Conservation (phyloP, 2,888 invertebrate species). For the Koerneria pararmatus region DNA sequence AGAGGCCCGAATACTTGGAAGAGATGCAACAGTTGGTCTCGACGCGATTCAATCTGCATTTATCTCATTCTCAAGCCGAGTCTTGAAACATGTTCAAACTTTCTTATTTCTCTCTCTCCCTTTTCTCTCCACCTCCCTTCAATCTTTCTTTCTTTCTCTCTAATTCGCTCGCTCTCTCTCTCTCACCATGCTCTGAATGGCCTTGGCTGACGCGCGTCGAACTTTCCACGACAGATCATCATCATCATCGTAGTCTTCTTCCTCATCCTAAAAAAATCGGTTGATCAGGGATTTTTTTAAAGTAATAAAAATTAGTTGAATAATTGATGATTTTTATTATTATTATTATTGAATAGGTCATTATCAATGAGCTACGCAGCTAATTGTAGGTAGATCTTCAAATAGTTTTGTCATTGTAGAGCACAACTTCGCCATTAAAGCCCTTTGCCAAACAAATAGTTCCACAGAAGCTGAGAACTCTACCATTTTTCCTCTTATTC, state of each 20-base stretch:
- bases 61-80: background rate
- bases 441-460: no score
- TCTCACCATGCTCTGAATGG: conserved; percentile 83
- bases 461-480: no score
- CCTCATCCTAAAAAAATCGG: no score
- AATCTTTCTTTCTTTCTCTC: background rate
- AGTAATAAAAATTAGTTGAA: no score
- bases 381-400: no score
- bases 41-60: background rate
- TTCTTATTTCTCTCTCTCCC: background rate
- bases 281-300: no score
- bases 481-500: no score
- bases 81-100: background rate
- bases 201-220: conserved; percentile 91
- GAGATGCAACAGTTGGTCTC: conserved; percentile 80
- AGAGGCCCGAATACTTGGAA: conserved; percentile 84
- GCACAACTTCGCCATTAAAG: no score
- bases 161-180: conserved; percentile 12
- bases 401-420: no score
- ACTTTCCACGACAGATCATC: conserved; percentile 95
- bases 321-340: no score
- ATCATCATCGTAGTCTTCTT: conserved; percentile 93
- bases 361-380: no score
- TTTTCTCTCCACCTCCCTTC: background rate
- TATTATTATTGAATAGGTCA: no score